A percentile compares a stretch with the other conserved stretches of the same genome.
Evolutionary conservation across 2,888 invertebrate species (phyloP).

Genomic region (Eumerus sabulonum): DNA sequence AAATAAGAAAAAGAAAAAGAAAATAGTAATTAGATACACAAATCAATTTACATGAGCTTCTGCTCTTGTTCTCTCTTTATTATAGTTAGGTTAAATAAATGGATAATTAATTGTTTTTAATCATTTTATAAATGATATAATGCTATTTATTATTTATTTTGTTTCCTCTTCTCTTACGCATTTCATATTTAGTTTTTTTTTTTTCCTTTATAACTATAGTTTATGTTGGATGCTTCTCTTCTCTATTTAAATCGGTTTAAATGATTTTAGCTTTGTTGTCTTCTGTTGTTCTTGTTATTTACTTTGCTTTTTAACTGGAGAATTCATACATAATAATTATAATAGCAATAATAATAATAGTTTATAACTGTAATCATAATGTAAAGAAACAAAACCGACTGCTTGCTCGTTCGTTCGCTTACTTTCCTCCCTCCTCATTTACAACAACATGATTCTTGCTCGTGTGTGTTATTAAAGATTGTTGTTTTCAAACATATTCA

Average conservation of each 20-base stretch:
- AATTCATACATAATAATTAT: slow-evolving; percentile 65
- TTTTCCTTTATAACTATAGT: slow-evolving; percentile 61
- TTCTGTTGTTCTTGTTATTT: slow-evolving; percentile 49
- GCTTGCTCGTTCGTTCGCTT: too few relatives aligned
- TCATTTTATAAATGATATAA: too few relatives aligned
- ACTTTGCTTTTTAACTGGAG: slow-evolving; percentile 59
- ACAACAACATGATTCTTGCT: too few relatives aligned
- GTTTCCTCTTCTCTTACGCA: slow-evolving; percentile 37
- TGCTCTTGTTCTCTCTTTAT: too few relatives aligned
- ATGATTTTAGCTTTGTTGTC: slow-evolving; percentile 37
- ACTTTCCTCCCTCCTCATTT: too few relatives aligned
- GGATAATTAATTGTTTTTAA: too few relatives aligned
- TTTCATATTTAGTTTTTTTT: slow-evolving; percentile 44
- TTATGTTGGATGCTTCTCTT: slow-evolving; percentile 59
- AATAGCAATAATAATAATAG: slow-evolving; percentile 62
- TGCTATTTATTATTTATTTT: slow-evolving; percentile 58
- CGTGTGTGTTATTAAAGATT: too few relatives aligned
- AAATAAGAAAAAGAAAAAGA: too few relatives aligned
- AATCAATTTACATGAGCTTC: too few relatives aligned
- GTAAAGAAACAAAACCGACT: slow-evolving; percentile 60
- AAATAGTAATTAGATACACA: too few relatives aligned
- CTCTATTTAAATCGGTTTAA: slow-evolving; percentile 37
- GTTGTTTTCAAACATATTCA: slow-evolving; percentile 26
- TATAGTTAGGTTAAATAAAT: too few relatives aligned
- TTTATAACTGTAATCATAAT: too few relatives aligned